Base-by-base conservation (phyloP, 2,113 vertebrate species). In the Festucalex cinctus region DNA sequence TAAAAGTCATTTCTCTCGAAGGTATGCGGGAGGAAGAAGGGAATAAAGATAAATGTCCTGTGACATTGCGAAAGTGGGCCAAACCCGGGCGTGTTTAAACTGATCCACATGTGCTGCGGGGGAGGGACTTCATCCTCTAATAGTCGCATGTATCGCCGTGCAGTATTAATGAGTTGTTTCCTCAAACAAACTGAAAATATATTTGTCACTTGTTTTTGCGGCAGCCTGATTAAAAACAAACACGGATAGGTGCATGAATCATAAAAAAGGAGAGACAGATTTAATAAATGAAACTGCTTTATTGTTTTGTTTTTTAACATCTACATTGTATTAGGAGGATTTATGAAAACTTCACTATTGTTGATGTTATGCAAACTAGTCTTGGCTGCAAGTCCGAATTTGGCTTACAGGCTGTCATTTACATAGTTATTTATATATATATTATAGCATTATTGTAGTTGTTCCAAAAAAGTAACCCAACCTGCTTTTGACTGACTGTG, bases 41-140 rank as follows among this genome's bases (percentile, higher is more conserved):
- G 77, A 85, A 90, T 89, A 90, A 90, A 91, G 91, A 91, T 88
- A 90, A 91, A 92, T 91, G 90, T 91, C 78, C 88, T 91, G 86
- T 91, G 91, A 91, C 88, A 86, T 86, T 87, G 82, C 79, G 85
- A 90, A 89, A 88, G 83, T 84, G 83, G 83, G 86, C 85, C 86
- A 83, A 85, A 81, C 66, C 79, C 68, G 66, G 79, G 70, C 77
- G 76, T 86, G 79, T 88, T 83, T 91, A 91, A 92, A 86, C 88
- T 51, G 80, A 89, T 92, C 89, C 91, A 91, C 86, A 90, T 91
- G 90, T 76, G 72, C n/a, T 39, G 66, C 24, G 63, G 76, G 71
- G 73, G 65, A 65, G 75, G 66, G 75, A 68, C 76, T 72, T 62
- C 71, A 74, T 73, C 73, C 73, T 78, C 71, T 70, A 61, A 79